These are phyloP conservation scores for Dugesia japonica DNA, from an alignment of 2,888 invertebrate species.

Conservation along the genomic window DNA sequence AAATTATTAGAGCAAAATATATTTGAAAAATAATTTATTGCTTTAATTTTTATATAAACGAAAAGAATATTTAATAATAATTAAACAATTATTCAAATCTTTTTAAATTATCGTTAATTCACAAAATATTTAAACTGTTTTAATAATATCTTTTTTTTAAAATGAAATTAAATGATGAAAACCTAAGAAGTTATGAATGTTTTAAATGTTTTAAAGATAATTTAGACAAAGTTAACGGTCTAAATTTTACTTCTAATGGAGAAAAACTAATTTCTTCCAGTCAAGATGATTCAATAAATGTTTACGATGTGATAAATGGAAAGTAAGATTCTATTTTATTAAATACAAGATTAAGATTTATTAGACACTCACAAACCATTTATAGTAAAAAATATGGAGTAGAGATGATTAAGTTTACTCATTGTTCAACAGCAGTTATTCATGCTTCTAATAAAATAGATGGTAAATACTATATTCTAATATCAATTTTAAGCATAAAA, in stretches of 20 bases:
- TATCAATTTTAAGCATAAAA: no score
- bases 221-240: neutral
- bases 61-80: no score
- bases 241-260: neutral
- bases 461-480: no score
- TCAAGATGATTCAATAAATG: conserved; percentile 2
- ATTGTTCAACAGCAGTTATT: conserved; percentile 89
- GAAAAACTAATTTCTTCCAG: neutral
- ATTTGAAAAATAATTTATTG: no score
- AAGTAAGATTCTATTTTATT: neutral
- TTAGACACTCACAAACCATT: conserved; percentile 57
- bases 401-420: conserved; percentile 91
- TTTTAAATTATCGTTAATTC: no score
- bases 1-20: no score
- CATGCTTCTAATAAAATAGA: conserved; percentile 99
- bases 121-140: no score
- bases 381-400: conserved; percentile 99
- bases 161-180: conserved; percentile 10
- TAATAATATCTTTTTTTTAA: neutral
- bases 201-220: conserved; percentile 4
- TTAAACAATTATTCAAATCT: no score
- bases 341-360: neutral
- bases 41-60: no score
- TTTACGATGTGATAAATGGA: neutral
- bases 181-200: conserved; percentile 8